Conservation (phyloP, 2,888 invertebrate species). For the Drosophila picticornis region DNA sequence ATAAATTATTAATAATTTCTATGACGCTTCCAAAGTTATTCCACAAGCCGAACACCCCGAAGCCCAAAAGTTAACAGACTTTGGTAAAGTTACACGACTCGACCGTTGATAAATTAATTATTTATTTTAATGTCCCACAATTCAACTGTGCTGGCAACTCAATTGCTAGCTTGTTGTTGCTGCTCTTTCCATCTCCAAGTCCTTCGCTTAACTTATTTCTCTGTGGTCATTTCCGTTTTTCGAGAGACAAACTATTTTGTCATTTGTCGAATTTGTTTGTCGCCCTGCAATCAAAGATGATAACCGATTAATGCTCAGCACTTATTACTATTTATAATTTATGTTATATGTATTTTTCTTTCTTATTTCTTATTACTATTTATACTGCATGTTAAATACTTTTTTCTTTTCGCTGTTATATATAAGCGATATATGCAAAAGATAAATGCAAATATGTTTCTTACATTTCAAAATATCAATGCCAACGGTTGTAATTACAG, state of each 20-base stretch:
- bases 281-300: slow-evolving; percentile 40
- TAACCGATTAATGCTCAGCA: slow-evolving; percentile 36
- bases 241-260: slow-evolving; percentile 59
- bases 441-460: not conserved
- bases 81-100: slow-evolving; percentile 54
- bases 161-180: slow-evolving; percentile 18
- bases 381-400: not conserved
- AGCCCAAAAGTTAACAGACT: slow-evolving; percentile 17
- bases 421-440: not conserved
- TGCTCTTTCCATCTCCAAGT: slow-evolving; percentile 6
- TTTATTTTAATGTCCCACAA: slow-evolving; percentile 73
- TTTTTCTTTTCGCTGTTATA: not conserved
- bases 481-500: slow-evolving; percentile 10
- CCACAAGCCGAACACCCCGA: slow-evolving; percentile 23
- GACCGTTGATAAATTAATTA: slow-evolving; percentile 66
- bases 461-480: slow-evolving; percentile 24
- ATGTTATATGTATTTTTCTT: not conserved
- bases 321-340: slow-evolving; percentile 24
- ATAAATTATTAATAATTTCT: slow-evolving; percentile 80
- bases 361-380: slow-evolving; percentile 24
- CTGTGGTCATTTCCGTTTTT: slow-evolving; percentile 40
- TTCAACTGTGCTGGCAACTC: slow-evolving; percentile 38
- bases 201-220: slow-evolving; percentile 32
- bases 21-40: slow-evolving; percentile 38
- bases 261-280: slow-evolving; percentile 60